phyloP scores from a whole-genome alignment of 2,888 invertebrate species.

The Baronia brevicornis region DNA sequence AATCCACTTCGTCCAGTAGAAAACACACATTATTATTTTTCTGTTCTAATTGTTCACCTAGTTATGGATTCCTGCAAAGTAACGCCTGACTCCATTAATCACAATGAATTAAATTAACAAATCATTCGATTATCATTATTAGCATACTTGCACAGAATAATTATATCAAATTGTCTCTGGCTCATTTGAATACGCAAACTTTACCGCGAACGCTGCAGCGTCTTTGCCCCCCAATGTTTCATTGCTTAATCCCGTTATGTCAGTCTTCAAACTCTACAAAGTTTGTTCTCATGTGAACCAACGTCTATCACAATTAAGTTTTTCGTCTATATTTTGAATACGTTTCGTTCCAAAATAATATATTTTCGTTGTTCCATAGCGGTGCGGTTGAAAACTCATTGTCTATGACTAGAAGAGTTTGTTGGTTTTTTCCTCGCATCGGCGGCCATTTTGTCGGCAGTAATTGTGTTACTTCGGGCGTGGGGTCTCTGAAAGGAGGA shows the following conservation, averaged over 20 bases:
- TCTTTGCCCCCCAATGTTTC: constrained; percentile 1
- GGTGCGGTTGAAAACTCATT: constrained; percentile 32
- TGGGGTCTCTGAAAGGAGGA: constrained; percentile 43
- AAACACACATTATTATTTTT: too few species aligned
- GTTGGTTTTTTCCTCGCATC: constrained; percentile 29
- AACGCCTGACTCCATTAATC: too few species aligned
- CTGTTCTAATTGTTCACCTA: too few species aligned
- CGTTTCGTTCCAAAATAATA: constrained; percentile 48
- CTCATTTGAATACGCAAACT: constrained; percentile 9
- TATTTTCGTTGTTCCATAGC: constrained; percentile 40
- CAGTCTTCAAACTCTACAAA: not conserved
- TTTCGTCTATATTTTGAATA: constrained; percentile 54
- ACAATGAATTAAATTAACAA: too few species aligned
- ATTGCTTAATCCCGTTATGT: constrained; percentile 7
- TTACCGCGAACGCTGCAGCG: not conserved
- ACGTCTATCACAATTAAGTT: constrained; percentile 15
- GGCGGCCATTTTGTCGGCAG: constrained; percentile 40
- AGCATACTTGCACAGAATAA: constrained; percentile 1
- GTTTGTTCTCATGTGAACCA: not conserved
- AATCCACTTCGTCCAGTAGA: too few species aligned
- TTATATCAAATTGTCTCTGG: constrained; percentile 5
- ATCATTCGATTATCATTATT: constrained; percentile 3
- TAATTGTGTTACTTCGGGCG: constrained; percentile 27
- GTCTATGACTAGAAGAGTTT: constrained; percentile 38
- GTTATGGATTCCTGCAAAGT: too few species aligned